Percentiles rank a stretch among this genome's conserved stretches.
phyloP scores from a whole-genome alignment of 2,113 vertebrate genomes.

The Hepsetus odoe region DNA sequence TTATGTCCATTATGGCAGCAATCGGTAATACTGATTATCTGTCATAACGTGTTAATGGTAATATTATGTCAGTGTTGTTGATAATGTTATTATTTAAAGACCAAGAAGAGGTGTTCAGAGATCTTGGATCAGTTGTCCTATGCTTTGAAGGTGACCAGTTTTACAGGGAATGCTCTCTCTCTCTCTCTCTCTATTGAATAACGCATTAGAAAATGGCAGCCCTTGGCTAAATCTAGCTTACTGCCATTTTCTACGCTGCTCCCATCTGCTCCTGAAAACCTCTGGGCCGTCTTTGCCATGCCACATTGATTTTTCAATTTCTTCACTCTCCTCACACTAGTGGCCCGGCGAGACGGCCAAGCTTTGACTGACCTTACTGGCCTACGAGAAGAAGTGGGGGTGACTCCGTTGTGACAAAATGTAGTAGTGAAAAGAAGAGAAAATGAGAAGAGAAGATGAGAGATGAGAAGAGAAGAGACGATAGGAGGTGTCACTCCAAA shows the following conservation, averaged over 20 bases:
- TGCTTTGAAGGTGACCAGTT: not conserved
- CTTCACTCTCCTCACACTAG: not conserved
- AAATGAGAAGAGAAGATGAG: not conserved
- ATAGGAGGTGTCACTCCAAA: too few relatives aligned
- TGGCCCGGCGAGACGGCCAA: slow-evolving; percentile 8
- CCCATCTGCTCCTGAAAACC: slow-evolving; percentile 41
- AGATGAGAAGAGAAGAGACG: not conserved
- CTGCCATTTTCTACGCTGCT: slow-evolving; percentile 20
- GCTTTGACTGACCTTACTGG: not conserved
- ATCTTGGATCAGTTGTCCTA: not conserved
- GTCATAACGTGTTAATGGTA: too few relatives aligned
- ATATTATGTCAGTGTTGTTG: too few relatives aligned
- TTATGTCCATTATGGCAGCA: too few relatives aligned
- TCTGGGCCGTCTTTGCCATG: slow-evolving; percentile 30
- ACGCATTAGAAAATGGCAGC: slow-evolving; percentile 29
- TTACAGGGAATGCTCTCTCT: not conserved
- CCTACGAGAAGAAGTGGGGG: not conserved
- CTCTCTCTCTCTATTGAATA: slow-evolving; percentile 15
- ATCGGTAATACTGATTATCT: too few relatives aligned
- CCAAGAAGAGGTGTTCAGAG: not conserved
- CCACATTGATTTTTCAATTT: slow-evolving; percentile 44
- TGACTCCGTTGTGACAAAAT: not conserved
- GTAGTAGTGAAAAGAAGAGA: not conserved
- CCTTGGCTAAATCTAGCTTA: slow-evolving; percentile 20
- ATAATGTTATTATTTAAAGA: too few relatives aligned